Evolutionary conservation across 2,888 invertebrate species (phyloP), one percentile per base, ranked within the genome.

Genomic region (Drosophila prolongata): DNA sequence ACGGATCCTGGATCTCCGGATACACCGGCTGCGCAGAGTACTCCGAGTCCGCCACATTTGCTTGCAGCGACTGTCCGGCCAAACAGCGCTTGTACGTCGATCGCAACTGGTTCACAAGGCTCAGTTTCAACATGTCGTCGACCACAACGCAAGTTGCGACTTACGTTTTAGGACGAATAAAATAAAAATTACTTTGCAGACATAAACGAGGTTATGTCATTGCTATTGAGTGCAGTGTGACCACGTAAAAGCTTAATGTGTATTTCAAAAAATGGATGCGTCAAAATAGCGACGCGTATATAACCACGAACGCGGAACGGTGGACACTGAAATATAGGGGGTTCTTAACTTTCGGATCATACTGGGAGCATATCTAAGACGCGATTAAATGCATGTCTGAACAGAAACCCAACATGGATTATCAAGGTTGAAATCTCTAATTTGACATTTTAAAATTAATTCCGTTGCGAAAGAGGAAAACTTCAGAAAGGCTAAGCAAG

Each of bases 1-100:
- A 94, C 8, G 93, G 71, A 85, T 96, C 95, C n/a, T 73, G 55
- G 16, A 91, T 91, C 24, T 70, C 75, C 5, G 92, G 91, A 76
- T 91, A 91, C 47, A 82, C 70, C 3, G 91, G 86, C 44, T 80
- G 79, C 1, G 74, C 88, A 37, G 30, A 30, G 30, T 30, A 30
- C 30, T 30, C 30, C 6, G 30, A 30, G 30, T 74, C 78, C 3
- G 60, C 34, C 2, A 34, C 30, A n/a, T 14, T 30, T 13, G 37
- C 27, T 10, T 62, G 27, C 37, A 19, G 62, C 3, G 62, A 43
- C n/a, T 61, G 61, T 10, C 64, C 64, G 44, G 61, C 38, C 65
- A 61, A n/a, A 27, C 65, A 64, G 30, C 61, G 65, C 46, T 37
- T 16, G 30, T 14, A 64, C 5, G 38, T 46, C 19, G 46, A 11